A percentile compares a stretch with the other conserved stretches of the same genome.
phyloP scores from a whole-genome alignment of 1,140 invertebrate genomes.

The Ceratitis capitata region DNA sequence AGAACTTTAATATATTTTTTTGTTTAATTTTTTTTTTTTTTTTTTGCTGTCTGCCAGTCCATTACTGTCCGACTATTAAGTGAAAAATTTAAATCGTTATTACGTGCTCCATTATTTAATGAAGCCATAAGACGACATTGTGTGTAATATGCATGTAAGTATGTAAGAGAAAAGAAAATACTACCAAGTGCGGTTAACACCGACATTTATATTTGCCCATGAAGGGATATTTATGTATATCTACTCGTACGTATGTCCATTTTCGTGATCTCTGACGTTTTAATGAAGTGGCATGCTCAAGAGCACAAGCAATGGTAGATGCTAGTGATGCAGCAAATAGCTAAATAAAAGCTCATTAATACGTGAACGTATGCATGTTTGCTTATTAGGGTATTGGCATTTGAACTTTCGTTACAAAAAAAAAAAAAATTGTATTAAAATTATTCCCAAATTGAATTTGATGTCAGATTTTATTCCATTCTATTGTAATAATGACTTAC shows the following conservation, averaged over 20 bases:
- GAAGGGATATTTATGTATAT: not conserved
- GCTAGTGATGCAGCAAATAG: not conserved
- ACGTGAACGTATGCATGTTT: not conserved
- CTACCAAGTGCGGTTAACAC: not conserved
- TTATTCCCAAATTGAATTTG: no score
- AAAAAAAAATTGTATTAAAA: no score
- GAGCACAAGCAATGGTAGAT: not conserved
- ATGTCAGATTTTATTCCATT: no score
- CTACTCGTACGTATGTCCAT: no score
- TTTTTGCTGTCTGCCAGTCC: not conserved
- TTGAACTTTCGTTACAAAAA: not conserved
- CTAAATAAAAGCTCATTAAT: not conserved
- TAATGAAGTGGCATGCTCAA: not conserved
- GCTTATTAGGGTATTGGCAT: not conserved
- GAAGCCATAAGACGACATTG: constrained; percentile 5
- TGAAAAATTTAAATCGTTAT: constrained; percentile 40
- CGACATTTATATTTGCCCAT: not conserved
- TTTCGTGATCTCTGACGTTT: not conserved
- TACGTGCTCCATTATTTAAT: constrained; percentile 42
- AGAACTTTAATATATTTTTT: no score
- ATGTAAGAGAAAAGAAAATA: no score
- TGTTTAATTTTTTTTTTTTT: no score
- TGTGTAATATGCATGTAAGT: not conserved
- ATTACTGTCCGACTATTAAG: not conserved
- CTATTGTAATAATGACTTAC: no score